A percentile compares a stretch with the other conserved stretches of the same genome.
phyloP scores from a whole-genome alignment of 1,140 invertebrate genomes.

The Scaptomyza pallida region DNA sequence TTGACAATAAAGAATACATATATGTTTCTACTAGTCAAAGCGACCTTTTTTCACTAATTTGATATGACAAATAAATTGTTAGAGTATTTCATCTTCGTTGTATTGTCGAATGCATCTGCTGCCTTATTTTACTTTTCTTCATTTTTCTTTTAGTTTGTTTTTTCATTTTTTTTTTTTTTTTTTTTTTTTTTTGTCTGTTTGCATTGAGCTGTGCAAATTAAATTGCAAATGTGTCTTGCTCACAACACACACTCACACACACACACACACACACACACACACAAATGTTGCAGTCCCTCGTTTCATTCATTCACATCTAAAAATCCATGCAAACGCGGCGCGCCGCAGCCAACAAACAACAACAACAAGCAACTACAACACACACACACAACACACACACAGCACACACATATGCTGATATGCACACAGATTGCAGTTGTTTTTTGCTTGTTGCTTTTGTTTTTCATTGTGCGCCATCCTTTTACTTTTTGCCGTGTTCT shows the following conservation, averaged over 20 bases:
- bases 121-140: too few relatives aligned
- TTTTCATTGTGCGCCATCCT: constrained; percentile 38
- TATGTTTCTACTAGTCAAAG: too few relatives aligned
- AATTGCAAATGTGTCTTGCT: constrained; percentile 55
- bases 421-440: constrained; percentile 37
- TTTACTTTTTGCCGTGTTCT: constrained; percentile 32
- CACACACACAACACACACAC: constrained; percentile 8
- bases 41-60: background rate
- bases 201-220: constrained; percentile 67
- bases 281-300: constrained; percentile 18
- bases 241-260: constrained; percentile 2
- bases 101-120: background rate
- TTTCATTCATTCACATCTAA: constrained; percentile 49
- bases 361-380: constrained; percentile 25
- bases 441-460: constrained; percentile 33
- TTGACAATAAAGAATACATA: too few relatives aligned
- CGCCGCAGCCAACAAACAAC: constrained; percentile 31
- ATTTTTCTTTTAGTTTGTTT: background rate
- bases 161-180: background rate
- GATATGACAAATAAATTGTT: background rate
- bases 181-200: constrained; percentile 19
- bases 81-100: background rate
- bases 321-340: constrained; percentile 35
- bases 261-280: constrained; percentile 5
- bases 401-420: background rate